Percentiles rank a stretch among this genome's conserved stretches.
phyloP scores from a whole-genome alignment of 2,113 vertebrate genomes.

The Probosciger aterrimus region DNA sequence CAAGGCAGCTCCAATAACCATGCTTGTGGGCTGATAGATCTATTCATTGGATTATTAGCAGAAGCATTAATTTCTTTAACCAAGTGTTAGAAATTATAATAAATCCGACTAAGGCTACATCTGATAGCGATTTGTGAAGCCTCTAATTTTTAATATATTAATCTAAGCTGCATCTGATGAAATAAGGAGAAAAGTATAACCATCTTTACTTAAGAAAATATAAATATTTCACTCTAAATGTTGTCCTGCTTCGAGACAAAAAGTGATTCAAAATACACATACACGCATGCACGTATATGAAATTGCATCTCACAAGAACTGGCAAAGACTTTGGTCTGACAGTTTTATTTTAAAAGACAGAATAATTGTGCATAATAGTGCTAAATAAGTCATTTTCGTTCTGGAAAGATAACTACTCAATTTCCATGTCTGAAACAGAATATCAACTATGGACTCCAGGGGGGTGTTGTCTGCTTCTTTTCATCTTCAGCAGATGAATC shows the following conservation, averaged over 20 bases:
- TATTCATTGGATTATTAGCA: background rate
- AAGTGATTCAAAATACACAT: background rate
- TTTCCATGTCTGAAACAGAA: constrained; percentile 24
- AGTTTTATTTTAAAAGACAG: background rate
- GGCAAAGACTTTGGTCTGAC: background rate
- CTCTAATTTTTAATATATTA: background rate
- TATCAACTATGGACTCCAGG: constrained; percentile 46
- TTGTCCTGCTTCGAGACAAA: background rate
- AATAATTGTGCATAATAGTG: constrained; percentile 38
- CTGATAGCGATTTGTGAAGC: background rate
- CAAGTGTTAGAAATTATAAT: background rate
- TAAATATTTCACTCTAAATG: background rate
- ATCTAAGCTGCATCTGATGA: background rate
- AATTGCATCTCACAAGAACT: background rate
- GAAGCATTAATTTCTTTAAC: background rate
- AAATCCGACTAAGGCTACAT: background rate
- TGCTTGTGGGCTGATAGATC: background rate
- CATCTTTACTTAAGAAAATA: background rate
- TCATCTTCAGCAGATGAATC: constrained; percentile 56
- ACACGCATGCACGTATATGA: rapidly evolving
- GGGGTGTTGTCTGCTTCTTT: constrained; percentile 54
- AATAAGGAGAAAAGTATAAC: background rate
- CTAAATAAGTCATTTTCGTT: constrained; percentile 42
- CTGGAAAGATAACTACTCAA: constrained; percentile 39
- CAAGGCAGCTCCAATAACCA: background rate